Evolutionary conservation across 2,113 vertebrate genomes (phyloP).

Genomic region (Paramisgurnus dabryanus): DNA sequence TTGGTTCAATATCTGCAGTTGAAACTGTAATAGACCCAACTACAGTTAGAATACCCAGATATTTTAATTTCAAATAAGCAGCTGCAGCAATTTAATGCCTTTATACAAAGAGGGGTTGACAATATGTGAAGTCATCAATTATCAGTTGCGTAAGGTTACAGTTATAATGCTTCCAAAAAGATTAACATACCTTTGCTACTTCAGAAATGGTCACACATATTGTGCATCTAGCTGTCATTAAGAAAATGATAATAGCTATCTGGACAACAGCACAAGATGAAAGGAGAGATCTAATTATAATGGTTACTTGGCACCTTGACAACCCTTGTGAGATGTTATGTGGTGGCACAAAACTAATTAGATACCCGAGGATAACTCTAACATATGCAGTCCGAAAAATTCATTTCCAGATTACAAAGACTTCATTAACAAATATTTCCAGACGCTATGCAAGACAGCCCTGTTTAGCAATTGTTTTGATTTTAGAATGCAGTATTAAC

Average conservation of each 20-base stretch:
- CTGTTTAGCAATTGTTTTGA: no score
- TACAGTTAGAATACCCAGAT: not conserved
- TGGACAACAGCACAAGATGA: not conserved
- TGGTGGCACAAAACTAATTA: not conserved
- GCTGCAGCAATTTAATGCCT: not conserved
- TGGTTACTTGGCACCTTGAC: not conserved
- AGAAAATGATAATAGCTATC: not conserved
- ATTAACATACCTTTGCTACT: no score
- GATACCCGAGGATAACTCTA: not conserved
- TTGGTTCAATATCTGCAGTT: conserved; percentile 4
- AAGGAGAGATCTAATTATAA: conserved; percentile 4
- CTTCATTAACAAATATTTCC: no score
- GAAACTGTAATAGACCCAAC: not conserved
- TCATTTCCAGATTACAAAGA: no score
- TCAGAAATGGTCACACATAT: not conserved
- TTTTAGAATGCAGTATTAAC: no score
- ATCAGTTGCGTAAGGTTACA: not conserved
- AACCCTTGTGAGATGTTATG: not conserved
- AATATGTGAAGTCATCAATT: not conserved
- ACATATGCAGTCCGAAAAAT: not conserved
- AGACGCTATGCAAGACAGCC: no score
- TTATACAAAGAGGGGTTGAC: no score
- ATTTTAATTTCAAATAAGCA: not conserved
- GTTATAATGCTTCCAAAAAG: not conserved
- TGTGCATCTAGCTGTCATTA: not conserved